Conservation (phyloP, 2,888 invertebrate species). For the Liopterus haemorrhoidalis region DNA sequence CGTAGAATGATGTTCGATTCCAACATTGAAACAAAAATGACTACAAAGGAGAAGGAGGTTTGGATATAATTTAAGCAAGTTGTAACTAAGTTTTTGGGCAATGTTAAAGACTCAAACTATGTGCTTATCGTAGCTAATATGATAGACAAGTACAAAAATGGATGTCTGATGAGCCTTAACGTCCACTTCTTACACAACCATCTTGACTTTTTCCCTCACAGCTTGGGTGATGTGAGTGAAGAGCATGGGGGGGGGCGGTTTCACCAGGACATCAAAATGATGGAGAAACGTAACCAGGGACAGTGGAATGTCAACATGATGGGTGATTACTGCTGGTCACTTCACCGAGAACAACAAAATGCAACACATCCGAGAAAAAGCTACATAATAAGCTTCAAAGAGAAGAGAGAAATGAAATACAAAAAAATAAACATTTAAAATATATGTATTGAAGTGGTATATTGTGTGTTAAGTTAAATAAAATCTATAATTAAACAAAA, state of each 20-base stretch:
- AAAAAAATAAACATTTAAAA: no score
- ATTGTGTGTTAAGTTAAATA: no score
- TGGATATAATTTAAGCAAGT: constrained; percentile 17
- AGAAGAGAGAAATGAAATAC: no score
- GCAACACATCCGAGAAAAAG: constrained; percentile 28
- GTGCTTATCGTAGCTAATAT: constrained; percentile 7
- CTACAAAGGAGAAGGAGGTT: constrained; percentile 9
- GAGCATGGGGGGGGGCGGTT: constrained; percentile 7
- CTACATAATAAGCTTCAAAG: no score
- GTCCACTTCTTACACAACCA: constrained; percentile 10
- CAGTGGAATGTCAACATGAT: constrained; percentile 5
- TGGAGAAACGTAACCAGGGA: constrained; percentile 13
- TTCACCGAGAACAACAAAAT: constrained; percentile 27
- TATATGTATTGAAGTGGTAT: no score
- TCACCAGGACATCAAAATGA: constrained; percentile 3
- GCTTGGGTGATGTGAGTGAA: constrained; percentile 13
- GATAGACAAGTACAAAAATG: no score
- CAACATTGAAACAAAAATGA: constrained; percentile 17
- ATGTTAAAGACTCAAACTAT: constrained; percentile 8
- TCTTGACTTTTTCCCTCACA: constrained; percentile 14
- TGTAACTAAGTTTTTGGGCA: constrained; percentile 13
- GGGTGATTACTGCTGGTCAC: constrained; percentile 1
- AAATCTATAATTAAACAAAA: no score
- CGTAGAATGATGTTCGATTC: constrained; percentile 15
- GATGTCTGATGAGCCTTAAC: constrained; percentile 13